Percentiles rank a stretch among this genome's conserved stretches.
Conservation (phyloP, 2,113 vertebrate genomes). For the Nycticorax nycticorax region DNA sequence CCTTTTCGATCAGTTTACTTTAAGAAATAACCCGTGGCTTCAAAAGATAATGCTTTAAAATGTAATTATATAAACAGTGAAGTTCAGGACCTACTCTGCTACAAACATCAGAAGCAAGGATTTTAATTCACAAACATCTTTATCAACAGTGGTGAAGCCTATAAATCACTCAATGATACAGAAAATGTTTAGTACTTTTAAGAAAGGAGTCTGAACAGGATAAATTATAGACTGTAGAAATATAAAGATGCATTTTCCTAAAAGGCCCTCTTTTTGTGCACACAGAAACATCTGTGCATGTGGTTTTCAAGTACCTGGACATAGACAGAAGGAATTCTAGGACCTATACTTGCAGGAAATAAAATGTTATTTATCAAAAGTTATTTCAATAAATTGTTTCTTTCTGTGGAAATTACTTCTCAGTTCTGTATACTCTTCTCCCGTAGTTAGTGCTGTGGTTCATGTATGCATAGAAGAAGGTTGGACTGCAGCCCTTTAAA, state of each 20-base stretch:
- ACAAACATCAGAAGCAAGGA: conserved; percentile 1
- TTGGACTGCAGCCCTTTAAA: neutral
- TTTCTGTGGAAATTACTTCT: neutral
- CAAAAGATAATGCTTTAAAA: conserved; percentile 45
- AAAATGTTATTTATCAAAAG: neutral
- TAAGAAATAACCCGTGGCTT: neutral
- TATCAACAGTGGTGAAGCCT: neutral
- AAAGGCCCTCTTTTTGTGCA: rapidly evolving
- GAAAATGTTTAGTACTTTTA: neutral
- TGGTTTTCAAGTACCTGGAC: neutral
- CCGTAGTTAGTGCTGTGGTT: neutral
- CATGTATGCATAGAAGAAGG: neutral
- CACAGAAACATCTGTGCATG: neutral
- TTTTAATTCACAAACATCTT: conserved; percentile 14
- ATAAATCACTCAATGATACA: neutral
- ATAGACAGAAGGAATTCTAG: neutral
- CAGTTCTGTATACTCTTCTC: neutral
- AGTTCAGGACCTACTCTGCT: neutral
- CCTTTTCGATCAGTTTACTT: conserved; percentile 38
- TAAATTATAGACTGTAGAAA: neutral
- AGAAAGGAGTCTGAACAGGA: neutral
- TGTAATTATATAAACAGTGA: conserved; percentile 12
- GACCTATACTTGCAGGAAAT: neutral
- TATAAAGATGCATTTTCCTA: neutral
- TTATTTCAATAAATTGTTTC: neutral